Conservation (phyloP, 2,797 vertebrate species). For the Galagoides demidoff region DNA sequence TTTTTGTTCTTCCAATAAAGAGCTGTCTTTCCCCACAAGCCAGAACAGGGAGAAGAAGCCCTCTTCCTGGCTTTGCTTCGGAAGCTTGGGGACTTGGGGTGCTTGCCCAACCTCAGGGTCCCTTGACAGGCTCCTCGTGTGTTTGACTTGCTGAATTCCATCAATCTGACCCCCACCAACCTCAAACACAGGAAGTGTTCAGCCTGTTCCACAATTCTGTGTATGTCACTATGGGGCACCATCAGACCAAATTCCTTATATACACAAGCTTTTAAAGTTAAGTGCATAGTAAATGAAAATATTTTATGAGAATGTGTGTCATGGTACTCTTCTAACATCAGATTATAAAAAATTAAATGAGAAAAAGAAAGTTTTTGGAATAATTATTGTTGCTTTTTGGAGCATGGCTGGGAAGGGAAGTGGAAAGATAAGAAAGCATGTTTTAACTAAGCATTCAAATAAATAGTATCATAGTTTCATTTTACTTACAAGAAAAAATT, state of each 20-base stretch:
- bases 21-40: not conserved
- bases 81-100: not conserved
- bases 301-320: not conserved
- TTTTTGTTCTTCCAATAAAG: conserved; percentile 23
- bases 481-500: conserved; percentile 54
- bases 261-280: not conserved
- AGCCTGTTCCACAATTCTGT: not conserved
- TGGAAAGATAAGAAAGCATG: conserved; percentile 47
- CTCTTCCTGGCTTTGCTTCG: not conserved
- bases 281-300: conserved; percentile 44
- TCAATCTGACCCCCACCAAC: not conserved
- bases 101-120: not conserved
- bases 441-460: conserved; percentile 27
- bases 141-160: not conserved
- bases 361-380: not conserved
- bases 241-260: not conserved
- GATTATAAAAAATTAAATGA: conserved; percentile 45
- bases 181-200: not conserved
- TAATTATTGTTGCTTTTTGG: conserved; percentile 41
- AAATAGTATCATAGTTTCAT: not conserved
- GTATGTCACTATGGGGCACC: not conserved
- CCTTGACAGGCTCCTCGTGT: not conserved
- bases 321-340: conserved; percentile 8
- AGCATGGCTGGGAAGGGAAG: not conserved
- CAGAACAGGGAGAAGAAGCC: not conserved